Base-by-base conservation (phyloP, 2,888 invertebrate species). In the Pristionchus exspectatus region DNA sequence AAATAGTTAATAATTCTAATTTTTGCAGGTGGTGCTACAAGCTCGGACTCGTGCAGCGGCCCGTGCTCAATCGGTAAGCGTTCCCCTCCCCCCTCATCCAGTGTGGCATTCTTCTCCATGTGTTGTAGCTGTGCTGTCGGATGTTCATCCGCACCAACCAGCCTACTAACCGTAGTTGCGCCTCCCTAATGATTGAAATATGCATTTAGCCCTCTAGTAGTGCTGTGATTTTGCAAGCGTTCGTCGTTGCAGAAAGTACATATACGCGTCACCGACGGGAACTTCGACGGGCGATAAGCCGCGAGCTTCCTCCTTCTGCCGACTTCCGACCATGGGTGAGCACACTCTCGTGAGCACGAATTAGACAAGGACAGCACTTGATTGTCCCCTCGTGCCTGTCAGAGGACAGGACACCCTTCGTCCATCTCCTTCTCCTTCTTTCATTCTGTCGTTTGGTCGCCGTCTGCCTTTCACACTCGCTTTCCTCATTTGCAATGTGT, bases 201-300 rank as follows among this genome's bases (percentile, higher is more conserved):
- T 24, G 21, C 50, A 7, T 24, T 21, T 77, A 27, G 74, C 69
- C n/a, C 69, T 30, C 30, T 69, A 69, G 69, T 44, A 18, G 74
- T 74, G 74, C 74, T 24, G 81, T 81, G 81, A 81, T 50, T 54
- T 27, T 84, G 18, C 84, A 44, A 27, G 44, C 27, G 21, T 30
- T 77, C 24, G n/a, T 77, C 24, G n/a, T 87, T 87, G n/a, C 87
- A 87, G 87, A 44, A 66, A 87, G 87, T 69, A 87, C 87, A 69
- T 87, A 5, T 87, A 87, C 87, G 69, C 87, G 12, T 87, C 87
- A 12, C 63, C 66, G 9, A 59, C 84, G 4, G 84, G 33, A 1
- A 81, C 81, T 12, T 30, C 83, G 50, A 54, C 56, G 1, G 81
- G 81, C 18, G 84, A 81, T n/a, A 81, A 81, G 27, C 44, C 84